Percentiles rank a stretch among this genome's conserved stretches.
Evolutionary conservation across 2,797 vertebrate genomes (phyloP).

Genomic region (Chelonia mydas): DNA sequence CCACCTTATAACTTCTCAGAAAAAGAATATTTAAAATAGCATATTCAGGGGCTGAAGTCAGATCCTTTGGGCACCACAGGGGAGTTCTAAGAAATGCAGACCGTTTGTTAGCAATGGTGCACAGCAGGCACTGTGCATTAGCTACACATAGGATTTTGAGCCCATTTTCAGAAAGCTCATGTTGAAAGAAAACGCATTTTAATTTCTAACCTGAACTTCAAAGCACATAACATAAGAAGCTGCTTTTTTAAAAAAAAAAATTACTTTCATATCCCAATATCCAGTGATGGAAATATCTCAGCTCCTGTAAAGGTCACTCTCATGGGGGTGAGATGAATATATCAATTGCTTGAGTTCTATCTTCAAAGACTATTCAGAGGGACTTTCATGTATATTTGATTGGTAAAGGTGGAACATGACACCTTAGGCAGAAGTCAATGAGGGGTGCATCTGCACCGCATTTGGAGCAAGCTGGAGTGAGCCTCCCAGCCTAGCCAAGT

Average conservation of each 20-base stretch:
- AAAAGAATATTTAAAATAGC: neutral
- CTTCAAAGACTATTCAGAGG: conserved; percentile 55
- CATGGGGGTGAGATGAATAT: neutral
- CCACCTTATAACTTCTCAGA: neutral
- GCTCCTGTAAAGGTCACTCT: conserved; percentile 9
- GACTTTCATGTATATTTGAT: conserved; percentile 51
- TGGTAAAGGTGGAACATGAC: conserved; percentile 23
- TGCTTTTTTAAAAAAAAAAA: neutral
- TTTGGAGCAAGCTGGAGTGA: neutral
- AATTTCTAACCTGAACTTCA: conserved; percentile 13
- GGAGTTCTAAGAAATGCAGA: neutral
- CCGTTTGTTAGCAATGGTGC: neutral
- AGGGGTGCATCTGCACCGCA: neutral
- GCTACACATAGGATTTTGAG: neutral
- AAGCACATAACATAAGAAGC: neutral
- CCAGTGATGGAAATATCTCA: neutral
- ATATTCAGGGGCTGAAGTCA: neutral
- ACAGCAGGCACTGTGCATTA: neutral
- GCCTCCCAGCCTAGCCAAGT: neutral
- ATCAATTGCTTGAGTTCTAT: neutral
- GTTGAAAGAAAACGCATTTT: neutral
- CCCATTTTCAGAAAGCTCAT: neutral
- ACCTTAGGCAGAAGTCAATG: neutral
- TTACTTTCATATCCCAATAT: neutral
- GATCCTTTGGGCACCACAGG: neutral